A percentile compares a stretch with the other conserved stretches of the same genome.
These are phyloP conservation scores for Anhinga anhinga DNA, from an alignment of 2,113 vertebrate species.

Conservation along the genomic window DNA sequence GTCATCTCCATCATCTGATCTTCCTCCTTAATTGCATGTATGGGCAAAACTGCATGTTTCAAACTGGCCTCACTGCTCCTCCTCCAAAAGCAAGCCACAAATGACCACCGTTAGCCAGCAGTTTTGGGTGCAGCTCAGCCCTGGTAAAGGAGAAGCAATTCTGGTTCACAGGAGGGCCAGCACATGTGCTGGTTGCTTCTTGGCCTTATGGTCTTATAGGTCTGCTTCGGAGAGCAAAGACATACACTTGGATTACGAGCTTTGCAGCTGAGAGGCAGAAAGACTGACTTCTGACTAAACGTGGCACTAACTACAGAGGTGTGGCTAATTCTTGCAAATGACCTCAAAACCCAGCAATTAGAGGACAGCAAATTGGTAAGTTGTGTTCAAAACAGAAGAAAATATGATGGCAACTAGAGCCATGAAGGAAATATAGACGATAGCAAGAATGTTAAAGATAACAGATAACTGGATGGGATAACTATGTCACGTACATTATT, in stretches of 20 bases:
- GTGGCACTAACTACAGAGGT: background rate
- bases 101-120: background rate
- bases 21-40: background rate
- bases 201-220: too few relatives aligned
- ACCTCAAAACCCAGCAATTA: background rate
- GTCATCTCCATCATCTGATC: background rate
- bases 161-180: background rate
- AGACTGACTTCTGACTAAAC: background rate
- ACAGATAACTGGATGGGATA: background rate
- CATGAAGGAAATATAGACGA: background rate
- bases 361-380: background rate
- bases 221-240: background rate
- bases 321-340: background rate
- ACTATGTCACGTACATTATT: background rate
- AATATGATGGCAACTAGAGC: background rate
- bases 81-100: background rate
- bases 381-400: background rate
- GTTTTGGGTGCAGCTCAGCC: background rate
- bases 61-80: background rate
- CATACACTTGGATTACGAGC: fast-evolving
- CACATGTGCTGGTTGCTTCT: too few relatives aligned
- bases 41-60: background rate
- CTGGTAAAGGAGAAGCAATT: background rate
- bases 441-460: background rate
- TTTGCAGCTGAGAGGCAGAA: background rate